Evolutionary conservation across 2,113 vertebrate genomes (phyloP), one percentile per base, ranked within the genome.

Genomic region (Pluvianellus socialis): DNA sequence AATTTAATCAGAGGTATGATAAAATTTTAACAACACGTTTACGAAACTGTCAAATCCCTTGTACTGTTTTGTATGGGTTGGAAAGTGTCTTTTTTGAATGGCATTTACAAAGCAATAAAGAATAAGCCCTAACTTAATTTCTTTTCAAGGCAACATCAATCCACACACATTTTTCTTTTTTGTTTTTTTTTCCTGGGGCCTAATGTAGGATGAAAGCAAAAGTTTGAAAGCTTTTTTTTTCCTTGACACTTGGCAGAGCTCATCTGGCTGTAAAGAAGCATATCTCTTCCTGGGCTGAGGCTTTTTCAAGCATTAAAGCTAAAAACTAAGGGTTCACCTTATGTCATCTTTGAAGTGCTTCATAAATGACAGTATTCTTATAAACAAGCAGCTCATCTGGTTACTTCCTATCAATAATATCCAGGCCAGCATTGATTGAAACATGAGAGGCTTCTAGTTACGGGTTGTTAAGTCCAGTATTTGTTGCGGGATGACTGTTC

Each of bases 121-220:
- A 58, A 10, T 79, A 83, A 70, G 73, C 12, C 12, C 23, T 19
- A 27, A 27, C 17, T 13, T n/a, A 20, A 62, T 67, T 86, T 82
- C 26, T 22, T 72, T 7, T 85, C 19, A 38, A 28, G 23, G 19
- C 9, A 42, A 2, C n/a, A 42, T 83, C 20, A 80, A 16, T 86
- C 21, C 8, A 5, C 10, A 22, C 2, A 2, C 38, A 0, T 16
- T 11, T 22, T 19, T 28, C 11, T 38, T 38, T 1, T 10, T 5
- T 30, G 12, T 24, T 4, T 2, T 32, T 32, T 14, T 17, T 5
- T 2, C 12, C 14, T 56, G 53, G 55, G 12, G n/a, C 12, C 30
- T 89, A 72, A 44, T 40, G 55, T 59, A 61, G 40, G 47, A 91
- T 96, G 52, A 89, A 91, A 90, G 56, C 14, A 74, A 74, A 76